Evolutionary conservation across 2,113 vertebrate species (phyloP).

Genomic region (Lethenteron reissneri): DNA sequence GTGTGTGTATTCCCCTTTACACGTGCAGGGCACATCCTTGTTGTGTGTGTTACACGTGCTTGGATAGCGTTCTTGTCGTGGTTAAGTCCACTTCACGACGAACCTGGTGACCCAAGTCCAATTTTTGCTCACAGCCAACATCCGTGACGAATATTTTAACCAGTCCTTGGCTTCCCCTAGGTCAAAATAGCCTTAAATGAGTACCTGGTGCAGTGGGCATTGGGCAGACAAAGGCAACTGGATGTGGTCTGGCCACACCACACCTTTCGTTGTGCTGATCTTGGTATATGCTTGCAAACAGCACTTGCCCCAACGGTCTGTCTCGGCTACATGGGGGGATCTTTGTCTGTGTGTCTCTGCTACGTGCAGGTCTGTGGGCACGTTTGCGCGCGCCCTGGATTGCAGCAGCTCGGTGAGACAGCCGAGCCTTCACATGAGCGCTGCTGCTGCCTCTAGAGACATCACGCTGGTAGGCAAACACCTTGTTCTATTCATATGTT

Average conservation of each 20-base stretch:
- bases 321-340: not conserved
- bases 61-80: no score
- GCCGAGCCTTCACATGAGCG: constrained; percentile 91
- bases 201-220: not conserved
- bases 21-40: no score
- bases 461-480: constrained; percentile 61
- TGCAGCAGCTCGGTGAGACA: constrained; percentile 90
- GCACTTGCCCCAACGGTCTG: not conserved
- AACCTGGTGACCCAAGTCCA: no score
- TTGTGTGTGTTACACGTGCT: no score
- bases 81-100: no score
- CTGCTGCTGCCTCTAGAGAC: constrained; percentile 77
- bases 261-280: not conserved
- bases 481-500: no score
- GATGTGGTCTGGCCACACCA: not conserved
- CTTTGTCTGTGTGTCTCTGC: constrained; percentile 8
- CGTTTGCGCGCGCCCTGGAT: constrained; percentile 73
- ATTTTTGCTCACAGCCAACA: no score
- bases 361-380: constrained; percentile 55
- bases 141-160: no score
- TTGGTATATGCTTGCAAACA: not conserved
- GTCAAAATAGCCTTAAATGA: not conserved
- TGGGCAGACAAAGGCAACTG: not conserved
- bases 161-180: no score
- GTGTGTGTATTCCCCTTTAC: no score